phyloP scores from a whole-genome alignment of 2,113 vertebrate species.

The Marmota monax region DNA sequence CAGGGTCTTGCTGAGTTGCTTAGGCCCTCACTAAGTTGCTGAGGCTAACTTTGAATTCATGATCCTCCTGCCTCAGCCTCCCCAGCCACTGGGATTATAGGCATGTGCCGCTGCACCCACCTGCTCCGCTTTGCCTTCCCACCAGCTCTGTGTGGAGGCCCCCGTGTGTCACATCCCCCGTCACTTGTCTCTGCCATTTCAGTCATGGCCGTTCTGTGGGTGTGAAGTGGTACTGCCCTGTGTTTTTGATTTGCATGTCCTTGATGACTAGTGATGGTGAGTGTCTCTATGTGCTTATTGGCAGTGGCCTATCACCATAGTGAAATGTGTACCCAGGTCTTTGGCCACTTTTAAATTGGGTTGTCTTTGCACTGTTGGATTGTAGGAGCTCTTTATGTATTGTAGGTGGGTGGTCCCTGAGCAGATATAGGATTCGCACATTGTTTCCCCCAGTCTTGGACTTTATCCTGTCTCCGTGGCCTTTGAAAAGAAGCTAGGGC shows the following conservation, averaged over 20 bases:
- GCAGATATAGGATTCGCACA: neutral
- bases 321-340: neutral
- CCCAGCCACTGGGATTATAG: too few species aligned
- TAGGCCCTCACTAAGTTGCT: too few species aligned
- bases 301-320: neutral
- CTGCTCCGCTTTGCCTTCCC: too few species aligned
- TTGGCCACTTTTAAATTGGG: neutral
- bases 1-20: too few species aligned
- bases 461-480: neutral
- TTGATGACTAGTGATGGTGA: too few species aligned
- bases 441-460: neutral
- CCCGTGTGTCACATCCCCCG: neutral
- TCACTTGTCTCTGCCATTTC: neutral
- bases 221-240: neutral
- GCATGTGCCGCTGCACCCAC: too few species aligned
- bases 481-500: neutral
- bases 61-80: too few species aligned
- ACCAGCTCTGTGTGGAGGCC: too few species aligned
- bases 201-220: rapidly evolving
- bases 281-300: neutral
- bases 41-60: too few species aligned
- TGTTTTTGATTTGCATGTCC: neutral
- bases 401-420: too few species aligned
- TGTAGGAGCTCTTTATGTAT: neutral
- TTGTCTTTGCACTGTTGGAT: neutral